These are phyloP conservation scores for Oplegnathus fasciatus DNA, from an alignment of 2,113 vertebrate genomes.

Conservation along the genomic window DNA sequence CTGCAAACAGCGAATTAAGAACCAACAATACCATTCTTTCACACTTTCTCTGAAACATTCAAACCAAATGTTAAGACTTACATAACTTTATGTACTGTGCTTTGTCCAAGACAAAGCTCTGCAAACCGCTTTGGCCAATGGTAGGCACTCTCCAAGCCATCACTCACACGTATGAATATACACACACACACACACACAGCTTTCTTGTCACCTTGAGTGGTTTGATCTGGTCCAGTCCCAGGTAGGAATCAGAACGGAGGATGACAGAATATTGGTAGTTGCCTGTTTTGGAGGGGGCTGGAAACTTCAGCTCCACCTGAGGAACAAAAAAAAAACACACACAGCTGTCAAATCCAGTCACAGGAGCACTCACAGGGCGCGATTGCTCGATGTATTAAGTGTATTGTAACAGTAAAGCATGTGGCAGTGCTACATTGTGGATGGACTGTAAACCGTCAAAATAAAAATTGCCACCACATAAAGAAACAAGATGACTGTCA, in stretches of 20 bases:
- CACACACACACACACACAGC: neutral
- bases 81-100: no score
- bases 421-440: neutral
- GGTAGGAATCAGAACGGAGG: constrained; percentile 95
- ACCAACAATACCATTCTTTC: neutral
- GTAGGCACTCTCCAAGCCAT: neutral
- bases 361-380: neutral
- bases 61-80: neutral
- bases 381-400: neutral
- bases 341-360: constrained; percentile 3
- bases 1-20: neutral
- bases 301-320: constrained; percentile 98
- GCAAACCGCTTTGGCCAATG: neutral
- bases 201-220: constrained; percentile 90
- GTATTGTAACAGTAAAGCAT: neutral
- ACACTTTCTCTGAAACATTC: neutral
- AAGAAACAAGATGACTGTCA: neutral
- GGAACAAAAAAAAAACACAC: neutral
- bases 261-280: constrained; percentile 99
- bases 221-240: constrained; percentile 98
- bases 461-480: neutral
- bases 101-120: neutral
- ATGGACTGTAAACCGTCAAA: neutral
- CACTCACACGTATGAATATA: neutral
- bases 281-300: constrained; percentile 96